Evolutionary conservation across 2,888 invertebrate species (phyloP).

Genomic region (Horisme vitalbata): DNA sequence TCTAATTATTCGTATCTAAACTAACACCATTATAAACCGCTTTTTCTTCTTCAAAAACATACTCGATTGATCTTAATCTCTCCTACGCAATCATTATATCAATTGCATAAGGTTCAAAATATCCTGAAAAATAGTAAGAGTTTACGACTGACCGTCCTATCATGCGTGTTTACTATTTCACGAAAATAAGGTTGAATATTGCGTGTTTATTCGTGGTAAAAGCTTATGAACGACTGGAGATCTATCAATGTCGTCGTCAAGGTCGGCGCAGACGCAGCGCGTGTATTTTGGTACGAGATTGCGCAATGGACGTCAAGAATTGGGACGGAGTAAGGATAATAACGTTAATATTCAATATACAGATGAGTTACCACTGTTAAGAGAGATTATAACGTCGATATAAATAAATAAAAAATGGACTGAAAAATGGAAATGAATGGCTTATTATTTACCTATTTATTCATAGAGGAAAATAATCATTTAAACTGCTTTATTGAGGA

Average conservation of each 20-base stretch:
- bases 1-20: too few species aligned
- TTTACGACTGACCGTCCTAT: background rate
- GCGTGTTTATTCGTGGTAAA: conserved; percentile 3
- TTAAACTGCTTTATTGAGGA: too few species aligned
- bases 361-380: too few species aligned
- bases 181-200: conserved; percentile 13
- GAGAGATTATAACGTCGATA: too few species aligned
- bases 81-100: background rate
- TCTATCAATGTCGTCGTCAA: conserved; percentile 71
- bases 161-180: background rate
- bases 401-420: too few species aligned
- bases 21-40: background rate
- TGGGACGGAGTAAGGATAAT: conserved; percentile 3
- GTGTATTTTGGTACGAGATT: conserved; percentile 42
- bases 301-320: conserved; percentile 32
- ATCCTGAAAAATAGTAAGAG: too few species aligned
- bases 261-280: conserved; percentile 55
- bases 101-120: background rate
- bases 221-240: conserved; percentile 36
- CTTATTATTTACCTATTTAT: too few species aligned
- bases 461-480: too few species aligned
- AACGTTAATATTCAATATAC: background rate
- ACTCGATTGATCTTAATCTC: background rate
- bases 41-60: background rate
- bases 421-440: too few species aligned